Percentiles rank a stretch among this genome's conserved stretches.
Conservation (phyloP, 2,797 vertebrate species). For the Malurus leucopterus region DNA sequence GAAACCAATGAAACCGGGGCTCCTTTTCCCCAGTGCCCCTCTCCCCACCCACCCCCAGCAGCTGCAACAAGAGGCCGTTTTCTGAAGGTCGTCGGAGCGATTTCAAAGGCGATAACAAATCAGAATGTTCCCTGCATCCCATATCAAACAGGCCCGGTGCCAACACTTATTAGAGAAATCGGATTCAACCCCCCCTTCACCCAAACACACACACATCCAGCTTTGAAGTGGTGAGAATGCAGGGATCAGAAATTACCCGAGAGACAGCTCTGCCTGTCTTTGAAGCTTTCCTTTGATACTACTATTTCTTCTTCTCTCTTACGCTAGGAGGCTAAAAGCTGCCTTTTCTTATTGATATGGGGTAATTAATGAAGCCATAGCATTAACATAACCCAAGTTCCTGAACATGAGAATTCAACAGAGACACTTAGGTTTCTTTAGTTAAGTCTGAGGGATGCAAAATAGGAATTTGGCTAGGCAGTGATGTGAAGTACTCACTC, state of each 20-base stretch:
- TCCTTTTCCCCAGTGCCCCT: constrained; percentile 29
- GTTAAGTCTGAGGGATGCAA: constrained; percentile 10
- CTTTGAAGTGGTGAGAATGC: constrained; percentile 95
- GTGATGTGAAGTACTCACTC: neutral
- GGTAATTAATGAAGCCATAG: constrained; percentile 77
- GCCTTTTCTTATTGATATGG: constrained; percentile 71
- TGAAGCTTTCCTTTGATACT: constrained; percentile 97
- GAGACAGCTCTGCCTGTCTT: constrained; percentile 92
- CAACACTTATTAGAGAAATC: constrained; percentile 97
- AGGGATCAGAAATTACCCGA: constrained; percentile 93
- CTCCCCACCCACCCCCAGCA: constrained; percentile 53
- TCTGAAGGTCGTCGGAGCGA: constrained; percentile 88
- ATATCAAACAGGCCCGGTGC: constrained; percentile 94
- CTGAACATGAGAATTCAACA: constrained; percentile 57
- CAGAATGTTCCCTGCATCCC: constrained; percentile 92
- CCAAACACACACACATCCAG: constrained; percentile 79
- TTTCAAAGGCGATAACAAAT: constrained; percentile 96
- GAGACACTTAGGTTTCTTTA: constrained; percentile 28
- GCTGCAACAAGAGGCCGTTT: constrained; percentile 70
- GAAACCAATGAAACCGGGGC: constrained; percentile 36
- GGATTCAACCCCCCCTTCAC: constrained; percentile 77
- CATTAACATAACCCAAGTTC: constrained; percentile 73
- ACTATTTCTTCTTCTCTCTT: constrained; percentile 80
- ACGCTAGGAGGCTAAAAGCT: constrained; percentile 70
- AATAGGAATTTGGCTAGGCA: neutral